Percentiles rank a stretch among this genome's conserved stretches.
These are phyloP conservation scores for Tetrax tetrax DNA, from an alignment of 2,113 vertebrate species.

Conservation along the genomic window DNA sequence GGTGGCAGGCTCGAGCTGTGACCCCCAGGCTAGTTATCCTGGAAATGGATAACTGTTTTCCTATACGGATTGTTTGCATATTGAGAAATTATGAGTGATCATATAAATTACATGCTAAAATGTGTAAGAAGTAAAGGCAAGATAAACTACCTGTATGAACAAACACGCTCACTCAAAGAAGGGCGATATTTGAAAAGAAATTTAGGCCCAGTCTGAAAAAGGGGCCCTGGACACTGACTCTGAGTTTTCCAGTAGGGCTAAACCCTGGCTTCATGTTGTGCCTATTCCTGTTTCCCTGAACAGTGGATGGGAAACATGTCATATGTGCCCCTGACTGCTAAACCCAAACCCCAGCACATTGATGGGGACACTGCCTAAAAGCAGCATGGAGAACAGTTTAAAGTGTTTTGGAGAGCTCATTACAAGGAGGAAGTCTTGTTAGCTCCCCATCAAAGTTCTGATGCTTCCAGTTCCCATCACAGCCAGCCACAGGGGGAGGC, in stretches of 20 bases:
- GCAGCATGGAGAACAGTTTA: neutral
- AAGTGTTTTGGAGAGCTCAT: neutral
- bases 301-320: neutral
- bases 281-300: neutral
- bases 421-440: neutral
- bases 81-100: neutral
- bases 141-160: neutral
- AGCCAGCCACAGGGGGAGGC: neutral
- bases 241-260: neutral
- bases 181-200: neutral
- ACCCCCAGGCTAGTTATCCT: neutral
- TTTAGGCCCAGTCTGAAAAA: neutral
- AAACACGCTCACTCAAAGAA: neutral
- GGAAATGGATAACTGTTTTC: neutral
- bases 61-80: neutral
- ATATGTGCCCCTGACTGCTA: neutral
- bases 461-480: neutral
- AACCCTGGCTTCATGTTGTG: neutral
- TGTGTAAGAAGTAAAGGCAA: neutral
- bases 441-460: neutral
- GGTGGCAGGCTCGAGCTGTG: neutral
- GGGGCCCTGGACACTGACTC: no score
- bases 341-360: neutral
- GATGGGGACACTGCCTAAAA: neutral
- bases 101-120: neutral